phyloP scores from a whole-genome alignment of 37 sponge, comb jelly and placozoan genomes.

The Halichondria panicea region DNA sequence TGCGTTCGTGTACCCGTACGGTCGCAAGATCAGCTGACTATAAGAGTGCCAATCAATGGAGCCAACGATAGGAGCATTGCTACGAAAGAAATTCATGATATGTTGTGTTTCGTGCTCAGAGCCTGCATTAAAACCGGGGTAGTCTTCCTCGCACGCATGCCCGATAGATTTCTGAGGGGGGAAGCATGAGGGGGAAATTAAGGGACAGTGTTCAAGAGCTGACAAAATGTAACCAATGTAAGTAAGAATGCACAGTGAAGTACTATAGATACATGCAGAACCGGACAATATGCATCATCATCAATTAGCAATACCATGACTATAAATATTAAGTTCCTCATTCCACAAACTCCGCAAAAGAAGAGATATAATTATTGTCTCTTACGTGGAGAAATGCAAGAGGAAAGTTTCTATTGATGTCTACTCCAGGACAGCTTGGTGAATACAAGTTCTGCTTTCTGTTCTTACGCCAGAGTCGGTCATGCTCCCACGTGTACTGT shows the following conservation, averaged over 20 bases:
- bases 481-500: constrained; percentile 39
- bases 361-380: too few relatives aligned
- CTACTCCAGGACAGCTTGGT: constrained; percentile 50
- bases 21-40: constrained; percentile 48
- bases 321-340: too few relatives aligned
- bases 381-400: too few relatives aligned
- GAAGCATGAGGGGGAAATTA: constrained; percentile 8
- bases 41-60: constrained; percentile 75
- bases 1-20: constrained; percentile 23
- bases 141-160: constrained; percentile 39
- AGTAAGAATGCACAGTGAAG: too few relatives aligned
- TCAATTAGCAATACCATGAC: too few relatives aligned
- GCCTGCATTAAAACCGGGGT: constrained; percentile 27
- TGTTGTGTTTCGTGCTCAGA: constrained; percentile 59
- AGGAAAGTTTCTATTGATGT: constrained; percentile 69
- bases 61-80: constrained; percentile 47
- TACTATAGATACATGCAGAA: too few relatives aligned
- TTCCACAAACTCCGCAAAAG: too few relatives aligned
- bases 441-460: neutral
- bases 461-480: constrained; percentile 76
- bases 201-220: too few relatives aligned
- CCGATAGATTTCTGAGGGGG: neutral
- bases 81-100: constrained; percentile 50
- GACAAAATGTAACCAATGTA: too few relatives aligned
- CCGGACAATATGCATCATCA: too few relatives aligned